Evolutionary conservation across 2,888 invertebrate genomes (phyloP), one percentile per base, ranked within the genome.

Genomic region (Acronicta alni): DNA sequence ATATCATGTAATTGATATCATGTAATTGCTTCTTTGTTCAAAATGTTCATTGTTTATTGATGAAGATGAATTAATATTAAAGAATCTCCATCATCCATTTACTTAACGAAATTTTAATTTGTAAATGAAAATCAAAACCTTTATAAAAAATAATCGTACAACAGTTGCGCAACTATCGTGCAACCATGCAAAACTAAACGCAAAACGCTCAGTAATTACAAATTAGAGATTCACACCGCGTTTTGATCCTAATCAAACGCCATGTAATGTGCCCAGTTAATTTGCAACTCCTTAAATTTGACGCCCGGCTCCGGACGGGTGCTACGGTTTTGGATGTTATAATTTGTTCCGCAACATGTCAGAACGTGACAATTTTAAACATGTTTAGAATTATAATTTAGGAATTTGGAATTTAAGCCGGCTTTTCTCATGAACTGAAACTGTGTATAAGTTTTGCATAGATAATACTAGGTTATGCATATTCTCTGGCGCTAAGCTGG

Each of bases 251-350:
- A 64, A 77, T 77, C 77, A 75, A 67, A 70, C 58, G 17, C 38
- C 45, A 43, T 14, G 51, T 62, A 61, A 76, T 58, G 69, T 65
- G 75, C 72, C 72, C 42, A 39, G 58, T 80, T 79, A 81, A 84
- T 83, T 83, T 75, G 72, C 72, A 72, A 77, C 79, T 79, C 70
- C 77, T 84, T 77, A 75, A 72, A 76, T 70, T 69, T 67, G 64
- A 67, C 63, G 52, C 68, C 57, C 45, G 59, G 56, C 49, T 53
- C 8, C 15, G 17, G 46, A 58, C 44, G 41, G 53, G 43, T 43
- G 51, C 52, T 44, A 39, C 20, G 16, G 59, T 38, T 51, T 63
- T 55, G 44, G 49, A 69, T 66, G 37, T 62, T 65, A 64, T 72
- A 74, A 73, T 74, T 72, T 79, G 72, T 72, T 63, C 65, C 64